Base-by-base conservation (phyloP, 2,888 invertebrate genomes). In the Himalopsyche tibetana region DNA sequence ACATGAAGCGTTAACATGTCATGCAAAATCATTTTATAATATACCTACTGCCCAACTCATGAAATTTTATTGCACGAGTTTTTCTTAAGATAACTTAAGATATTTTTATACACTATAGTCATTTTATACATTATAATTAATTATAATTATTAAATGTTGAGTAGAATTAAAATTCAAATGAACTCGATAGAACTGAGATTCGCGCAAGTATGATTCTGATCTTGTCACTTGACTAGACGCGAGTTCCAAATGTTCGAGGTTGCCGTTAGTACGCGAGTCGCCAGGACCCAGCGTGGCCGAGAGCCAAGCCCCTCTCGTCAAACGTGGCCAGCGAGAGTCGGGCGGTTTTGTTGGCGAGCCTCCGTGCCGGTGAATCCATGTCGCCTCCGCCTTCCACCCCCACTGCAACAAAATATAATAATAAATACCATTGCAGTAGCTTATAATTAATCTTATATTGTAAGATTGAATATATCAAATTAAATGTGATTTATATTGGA, bases 261-360 rank as follows among this genome's bases (percentile, higher is more conserved):
- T 2, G 80, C n/a, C 36, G 17, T 85, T 87, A 88, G 84, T 88
- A 88, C 9, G 88, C 87, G 5, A 88, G 55, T 63, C 88, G 91
- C 93, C 93, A 93, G 89, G 97, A 97, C 56, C 98, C 97, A 92
- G 97, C 97, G 90, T 97, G 97, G 55, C 97, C 97, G 88, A 98
- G 95, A 90, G 97, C 95, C 90, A 96, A 95, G 80, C 97, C 98
- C 90, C 97, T 95, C 84, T 98, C 98, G 90, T 98, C 98, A 91
- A 98, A 98, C 2, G 98, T 98, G 69, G 98, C 97, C 86, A 98
- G 93, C 55, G 97, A 97, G 79, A 98, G 94, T 89, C 96, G 95
- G 88, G 96, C 96, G 88, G 98, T 93, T 92, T 98, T 98, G 92
- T 97, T 98, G 89, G 96, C 96, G 3, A 98, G 92, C 12, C 96